Percentiles rank a stretch among this genome's conserved stretches.
These are phyloP conservation scores for Heterotis niloticus DNA, from an alignment of 2,113 vertebrate species.

Conservation along the genomic window DNA sequence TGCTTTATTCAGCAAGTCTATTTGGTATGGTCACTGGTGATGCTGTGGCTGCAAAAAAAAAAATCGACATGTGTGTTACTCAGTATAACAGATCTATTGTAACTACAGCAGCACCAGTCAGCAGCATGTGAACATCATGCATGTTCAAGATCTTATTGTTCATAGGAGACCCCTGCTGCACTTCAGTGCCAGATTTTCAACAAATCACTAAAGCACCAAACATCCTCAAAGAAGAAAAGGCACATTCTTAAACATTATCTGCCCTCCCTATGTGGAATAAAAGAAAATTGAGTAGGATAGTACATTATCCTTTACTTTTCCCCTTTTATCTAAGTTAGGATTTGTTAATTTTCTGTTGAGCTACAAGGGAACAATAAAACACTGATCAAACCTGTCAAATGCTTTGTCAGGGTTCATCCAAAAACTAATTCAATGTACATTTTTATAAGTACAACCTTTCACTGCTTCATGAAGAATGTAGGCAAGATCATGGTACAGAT, in stretches of 20 bases:
- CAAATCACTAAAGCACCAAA: too few relatives aligned
- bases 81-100: too few relatives aligned
- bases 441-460: neutral
- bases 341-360: neutral
- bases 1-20: too few relatives aligned
- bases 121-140: too few relatives aligned
- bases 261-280: neutral
- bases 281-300: neutral
- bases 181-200: too few relatives aligned
- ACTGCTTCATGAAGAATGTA: neutral
- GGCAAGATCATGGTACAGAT: neutral
- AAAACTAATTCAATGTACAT: conserved; percentile 7
- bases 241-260: neutral
- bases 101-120: too few relatives aligned
- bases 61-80: too few relatives aligned
- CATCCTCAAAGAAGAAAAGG: neutral
- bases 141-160: too few relatives aligned
- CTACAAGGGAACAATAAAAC: neutral
- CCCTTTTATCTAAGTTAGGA: neutral
- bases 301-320: too few relatives aligned
- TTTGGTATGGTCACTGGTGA: too few relatives aligned
- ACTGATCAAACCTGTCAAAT: neutral
- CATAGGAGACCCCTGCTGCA: too few relatives aligned
- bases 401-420: neutral
- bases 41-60: too few relatives aligned